Evolutionary conservation across 2,113 vertebrate species (phyloP), one percentile per base, ranked within the genome.

Genomic region (Nymphicus hollandicus): DNA sequence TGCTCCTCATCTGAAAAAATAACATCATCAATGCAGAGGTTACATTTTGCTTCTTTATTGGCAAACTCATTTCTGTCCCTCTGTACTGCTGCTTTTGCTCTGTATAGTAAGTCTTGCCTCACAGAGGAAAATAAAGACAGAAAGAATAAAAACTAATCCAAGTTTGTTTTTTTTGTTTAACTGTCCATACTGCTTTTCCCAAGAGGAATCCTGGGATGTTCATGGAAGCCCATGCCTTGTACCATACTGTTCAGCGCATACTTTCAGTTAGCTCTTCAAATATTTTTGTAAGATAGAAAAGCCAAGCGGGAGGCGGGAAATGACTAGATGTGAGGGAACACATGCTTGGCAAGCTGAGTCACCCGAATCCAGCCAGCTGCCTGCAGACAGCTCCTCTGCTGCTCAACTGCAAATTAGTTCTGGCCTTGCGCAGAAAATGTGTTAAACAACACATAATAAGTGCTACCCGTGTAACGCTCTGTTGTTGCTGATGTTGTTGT

Each of bases 231-330:
- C 41, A 31, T 52, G n/a, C 11, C n/a, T 49, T 41, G 37, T 37
- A 60, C n/a, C 47, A 64, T 1, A 24, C 29, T 37, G 37, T 43
- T 56, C 31, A 79, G 71, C 41, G 68, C 43, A 73, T 33, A 77
- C 37, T 70, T 94, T 66, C 55, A 84, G 71, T 77, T 70, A 47
- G 50, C 17, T 88, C 68, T 91, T 88, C 85, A 77, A 93, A 85
- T 86, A 86, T 72, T 95, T 91, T 82, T 91, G 31, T 39, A 88
- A 91, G 89, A 85, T 46, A 91, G 55, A 76, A 58, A 46, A 96
- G 71, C 65, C 46, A 81, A 64, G 74, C 66, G 63, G 89, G 71
- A 89, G 93, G 71, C 0, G 39, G 81, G 79, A 96, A 88, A 76
- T 74, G 18, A 83, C 74, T 81, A 61, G 76, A 50, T 58, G 31